Evolutionary conservation across 2,797 vertebrate species (phyloP).

Genomic region (Pseudopleuronectes americanus): DNA sequence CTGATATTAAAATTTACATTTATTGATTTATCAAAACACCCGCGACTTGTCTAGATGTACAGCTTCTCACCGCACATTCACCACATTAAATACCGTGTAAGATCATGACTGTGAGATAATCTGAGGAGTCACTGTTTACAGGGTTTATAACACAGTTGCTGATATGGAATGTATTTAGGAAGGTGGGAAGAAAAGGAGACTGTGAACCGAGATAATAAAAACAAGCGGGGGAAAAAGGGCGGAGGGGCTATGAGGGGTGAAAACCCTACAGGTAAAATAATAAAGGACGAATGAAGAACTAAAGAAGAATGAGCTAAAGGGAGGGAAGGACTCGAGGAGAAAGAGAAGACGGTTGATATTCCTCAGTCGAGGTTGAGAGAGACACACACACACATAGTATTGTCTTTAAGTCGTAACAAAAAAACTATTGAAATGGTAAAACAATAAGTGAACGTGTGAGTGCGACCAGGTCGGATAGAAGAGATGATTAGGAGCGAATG

Average conservation of each 20-base stretch:
- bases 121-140: background rate
- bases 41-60: no score
- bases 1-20: no score
- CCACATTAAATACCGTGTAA: background rate
- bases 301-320: conserved; percentile 4
- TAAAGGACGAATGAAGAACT: no score
- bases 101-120: background rate
- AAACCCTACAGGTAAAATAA: conserved; percentile 26
- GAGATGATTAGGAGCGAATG: conserved; percentile 41
- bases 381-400: conserved; percentile 2
- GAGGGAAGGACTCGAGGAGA: background rate
- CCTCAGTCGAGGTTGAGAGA: background rate
- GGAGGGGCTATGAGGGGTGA: no score
- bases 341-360: conserved; percentile 20
- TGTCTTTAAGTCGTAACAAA: conserved; percentile 6
- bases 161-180: background rate
- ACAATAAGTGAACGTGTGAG: conserved; percentile 4
- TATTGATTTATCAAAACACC: no score
- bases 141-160: background rate
- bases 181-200: background rate
- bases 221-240: no score
- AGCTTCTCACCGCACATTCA: no score
- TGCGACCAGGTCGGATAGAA: conserved; percentile 38
- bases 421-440: conserved; percentile 22
- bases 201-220: background rate